These are phyloP conservation scores for Tauraco hartlaubi DNA, from an alignment of 2,797 vertebrate genomes.

Conservation along the genomic window DNA sequence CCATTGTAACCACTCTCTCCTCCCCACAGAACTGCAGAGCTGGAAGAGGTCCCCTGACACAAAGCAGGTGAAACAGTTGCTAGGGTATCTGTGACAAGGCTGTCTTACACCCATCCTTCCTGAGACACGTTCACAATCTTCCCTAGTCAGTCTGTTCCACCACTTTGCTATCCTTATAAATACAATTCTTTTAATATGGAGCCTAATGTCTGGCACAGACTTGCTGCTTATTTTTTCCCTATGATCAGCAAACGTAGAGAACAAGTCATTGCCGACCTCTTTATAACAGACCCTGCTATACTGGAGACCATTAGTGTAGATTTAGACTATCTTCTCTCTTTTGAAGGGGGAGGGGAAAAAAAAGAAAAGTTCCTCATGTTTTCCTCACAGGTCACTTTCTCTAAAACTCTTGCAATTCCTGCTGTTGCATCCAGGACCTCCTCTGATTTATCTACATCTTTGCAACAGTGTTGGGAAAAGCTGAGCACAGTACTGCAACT, in stretches of 20 bases:
- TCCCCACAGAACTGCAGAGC: not conserved
- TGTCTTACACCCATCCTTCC: not conserved
- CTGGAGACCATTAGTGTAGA: not conserved
- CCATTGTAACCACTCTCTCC: accelerated
- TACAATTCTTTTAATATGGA: not conserved
- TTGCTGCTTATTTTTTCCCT: not conserved
- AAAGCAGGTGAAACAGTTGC: not conserved
- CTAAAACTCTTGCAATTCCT: not conserved
- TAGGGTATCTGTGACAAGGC: not conserved
- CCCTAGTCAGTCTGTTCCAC: not conserved
- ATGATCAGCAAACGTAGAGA: not conserved
- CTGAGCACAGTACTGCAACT: not conserved
- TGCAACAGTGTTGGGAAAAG: not conserved
- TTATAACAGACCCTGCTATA: not conserved
- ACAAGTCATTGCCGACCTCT: not conserved
- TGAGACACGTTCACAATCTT: not conserved
- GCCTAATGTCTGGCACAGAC: not conserved
- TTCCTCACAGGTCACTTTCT: not conserved
- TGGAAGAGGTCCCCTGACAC: not conserved
- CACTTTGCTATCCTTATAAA: not conserved
- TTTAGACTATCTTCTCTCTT: not conserved
- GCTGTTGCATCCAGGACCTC: not conserved
- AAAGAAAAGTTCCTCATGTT: not conserved
- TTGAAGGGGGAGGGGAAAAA: not conserved
- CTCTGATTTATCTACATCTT: not conserved